phyloP scores from a whole-genome alignment of 2,797 vertebrate species.

The Orestias chungarensis region DNA sequence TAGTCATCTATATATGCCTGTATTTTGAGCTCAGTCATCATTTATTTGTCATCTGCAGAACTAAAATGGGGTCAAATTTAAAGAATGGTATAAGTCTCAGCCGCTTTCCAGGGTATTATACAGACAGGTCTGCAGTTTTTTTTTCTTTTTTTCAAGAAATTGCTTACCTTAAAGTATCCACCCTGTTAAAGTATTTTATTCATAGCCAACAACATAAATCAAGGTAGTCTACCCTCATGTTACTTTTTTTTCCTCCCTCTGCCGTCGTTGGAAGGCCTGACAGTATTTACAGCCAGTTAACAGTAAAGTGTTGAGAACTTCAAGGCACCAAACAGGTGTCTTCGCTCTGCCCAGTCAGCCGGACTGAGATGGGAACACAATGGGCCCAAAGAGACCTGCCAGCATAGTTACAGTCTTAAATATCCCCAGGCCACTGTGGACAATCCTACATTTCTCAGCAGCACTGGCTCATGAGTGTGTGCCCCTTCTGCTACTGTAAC shows the following conservation, averaged over 20 bases:
- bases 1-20: neutral
- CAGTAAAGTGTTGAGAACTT: slow-evolving; percentile 68
- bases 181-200: neutral
- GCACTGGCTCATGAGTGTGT: slow-evolving; percentile 57
- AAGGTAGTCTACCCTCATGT: slow-evolving; percentile 33
- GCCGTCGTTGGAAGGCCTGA: slow-evolving; percentile 58
- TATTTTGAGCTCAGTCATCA: neutral
- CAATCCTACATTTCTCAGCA: slow-evolving; percentile 68
- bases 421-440: slow-evolving; percentile 64
- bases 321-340: slow-evolving; percentile 77
- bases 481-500: slow-evolving; percentile 65
- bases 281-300: slow-evolving; percentile 66
- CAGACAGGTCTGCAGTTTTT: too few relatives aligned
- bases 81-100: too few relatives aligned
- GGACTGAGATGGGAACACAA: slow-evolving; percentile 70
- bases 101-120: too few relatives aligned
- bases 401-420: slow-evolving; percentile 76
- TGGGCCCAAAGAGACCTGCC: slow-evolving; percentile 76
- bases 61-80: too few relatives aligned
- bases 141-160: neutral
- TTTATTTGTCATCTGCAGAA: neutral
- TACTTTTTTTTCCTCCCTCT: slow-evolving; percentile 33
- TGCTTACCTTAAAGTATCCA: neutral
- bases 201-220: neutral
- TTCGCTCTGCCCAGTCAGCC: slow-evolving; percentile 66